Base-by-base conservation (phyloP, 2,888 invertebrate genomes). In the Carabus problematicus region DNA sequence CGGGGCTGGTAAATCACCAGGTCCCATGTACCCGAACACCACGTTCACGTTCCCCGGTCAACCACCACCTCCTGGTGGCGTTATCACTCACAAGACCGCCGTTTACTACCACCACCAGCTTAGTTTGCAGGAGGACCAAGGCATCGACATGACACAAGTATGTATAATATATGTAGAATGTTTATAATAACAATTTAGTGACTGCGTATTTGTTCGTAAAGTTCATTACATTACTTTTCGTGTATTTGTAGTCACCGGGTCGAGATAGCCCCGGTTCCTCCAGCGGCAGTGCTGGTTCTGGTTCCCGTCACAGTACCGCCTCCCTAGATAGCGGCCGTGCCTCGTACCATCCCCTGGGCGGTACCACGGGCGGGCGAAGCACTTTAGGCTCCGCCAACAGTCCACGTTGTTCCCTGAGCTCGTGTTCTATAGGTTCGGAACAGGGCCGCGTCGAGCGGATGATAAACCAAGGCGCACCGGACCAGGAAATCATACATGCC, bases 251-350 rank as follows among this genome's bases (percentile, higher is more conserved):
- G 89, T 94, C 94, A 77, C 95, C 95, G 52, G 95, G 95, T n/a
- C 88, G 95, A 71, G 95, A 95, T 83, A 95, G 95, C 79, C 95
- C 95, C 11, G 95, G 95, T 11, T 92, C 92, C 0, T 94, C 94
- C 12, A 91, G 94, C 66, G 94, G 94, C 8, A 93, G 93, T 29
- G 91, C 91, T 0, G 94, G 94, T 47, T 93, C 93, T 1, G 93
- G 93, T 18, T 94, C 94, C 14, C 86, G 96, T 54, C 94, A 96
- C 81, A 94, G 94, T 72, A 95, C 95, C 0, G 94, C 95, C 18
- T 92, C 91, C 16, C 83, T 96, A 77, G 96, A 96, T 84, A 94
- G 94, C 75, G 96, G 96, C n/a, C 86, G 95, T 72, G 95, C 95
- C 40, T 95, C 95, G 9, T 91, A 93, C 80, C 85, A 86, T 77